Base-by-base conservation (phyloP, 2,113 vertebrate genomes). In the Anarhynchus alexandrinus region DNA sequence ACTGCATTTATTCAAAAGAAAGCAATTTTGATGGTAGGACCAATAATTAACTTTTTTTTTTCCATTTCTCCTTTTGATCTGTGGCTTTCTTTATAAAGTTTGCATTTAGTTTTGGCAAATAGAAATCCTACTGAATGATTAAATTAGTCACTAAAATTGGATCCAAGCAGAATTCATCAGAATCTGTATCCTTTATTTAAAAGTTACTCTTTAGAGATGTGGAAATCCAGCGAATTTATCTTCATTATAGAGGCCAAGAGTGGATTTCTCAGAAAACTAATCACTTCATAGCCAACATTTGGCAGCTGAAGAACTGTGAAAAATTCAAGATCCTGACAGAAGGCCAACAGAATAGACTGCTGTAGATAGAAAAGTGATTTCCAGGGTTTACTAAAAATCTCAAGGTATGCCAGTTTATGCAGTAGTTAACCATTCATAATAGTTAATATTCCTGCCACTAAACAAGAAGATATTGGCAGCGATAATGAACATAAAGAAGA, bases 191-290 rank as follows among this genome's bases (percentile, higher is more conserved):
- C 12, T 90, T 71, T 85, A 59, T 43, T 85, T 84, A 82, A 88
- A 90, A 55, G 40, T 13, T 82, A 9, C 14, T 70, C 57, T 72
- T 72, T 23, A 76, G 42, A 85, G 29, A 74, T 16, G 77, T 45
- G 38, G 66, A 93, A 94, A 88, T 49, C 30, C 29, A 91, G 54
- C 20, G 45, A 82, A 83, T 93, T 90, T 92, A 30, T 92, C 70
- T 90, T 91, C 38, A 67, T 94, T 94, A 88, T 4, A 16, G 12
- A 88, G 67, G 64, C 64, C 51, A 92, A 62, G 14, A 90, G 57
- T 38, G 29, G 45, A 74, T 94, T 94, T 88, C 43, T 90, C 79
- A 93, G 80, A 86, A 90, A 92, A 88, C 38, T 43, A 88, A 95
- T 93, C 32, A 86, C 42, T 86, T 90, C 17, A 30, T 23, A 88